Evolutionary conservation across 2,888 invertebrate genomes (phyloP), one percentile per base, ranked within the genome.

Genomic region (Podabrus alpinus): DNA sequence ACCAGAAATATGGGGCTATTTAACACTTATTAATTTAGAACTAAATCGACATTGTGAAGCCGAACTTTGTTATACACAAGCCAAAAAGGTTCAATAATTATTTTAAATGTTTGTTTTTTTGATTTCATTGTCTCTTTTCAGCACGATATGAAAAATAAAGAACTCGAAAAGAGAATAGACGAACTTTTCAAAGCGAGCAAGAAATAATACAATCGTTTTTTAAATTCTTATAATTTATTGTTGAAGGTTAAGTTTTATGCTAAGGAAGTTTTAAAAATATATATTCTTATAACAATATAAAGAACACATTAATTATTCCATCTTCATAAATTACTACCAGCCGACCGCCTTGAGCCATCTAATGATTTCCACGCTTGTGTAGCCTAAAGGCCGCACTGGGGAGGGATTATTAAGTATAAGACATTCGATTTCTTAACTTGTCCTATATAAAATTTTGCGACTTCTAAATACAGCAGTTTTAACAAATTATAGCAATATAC

Each of bases 1-100:
- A 71, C 80, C 86, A 7, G 86, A 86, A 77, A 81, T 82, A 15
- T 88, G 88, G 88, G 87, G 81, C 3, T 87, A 86, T 78, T 81
- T 88, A 25, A 81, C 85, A 11, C 75, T 87, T 68, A 80, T 87
- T 9, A 88, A 88, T 82, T 79, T 85, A 13, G 84, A 85, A 79
- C 74, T 87, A 68, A 79, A 80, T 25, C 82, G 82, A 62, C 15
- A 75, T 9, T 80, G 80, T 72, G 86, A 87, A 79, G 86, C 86
- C 1, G 83, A 86, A 64, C 79, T 86, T 69, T 88, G 87, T 79
- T 85, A 85, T 71, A 78, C 82, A 10, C 84, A 86, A 79, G 84
- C 86, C 15, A 76, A 84, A 66, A 85, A 84, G 81, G 84, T 82
- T 16, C 9, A 3, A 9, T 7, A 3, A 60, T 29, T 15, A 21